Conservation (phyloP, 2,797 vertebrate genomes). For the Gadopsis marmoratus region DNA sequence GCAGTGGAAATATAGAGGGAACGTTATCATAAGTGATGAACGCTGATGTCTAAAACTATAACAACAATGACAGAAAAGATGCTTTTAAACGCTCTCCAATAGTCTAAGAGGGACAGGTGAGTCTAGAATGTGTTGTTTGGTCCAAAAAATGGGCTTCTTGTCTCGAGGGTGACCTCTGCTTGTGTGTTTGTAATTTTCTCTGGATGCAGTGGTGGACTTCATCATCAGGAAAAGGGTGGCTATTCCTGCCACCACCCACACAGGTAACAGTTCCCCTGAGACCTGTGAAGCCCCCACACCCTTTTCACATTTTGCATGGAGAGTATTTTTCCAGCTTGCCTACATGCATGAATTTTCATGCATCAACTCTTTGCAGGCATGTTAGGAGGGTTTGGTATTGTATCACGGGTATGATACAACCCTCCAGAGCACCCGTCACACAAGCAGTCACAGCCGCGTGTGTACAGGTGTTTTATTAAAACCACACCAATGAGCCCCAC, state of each 20-base stretch:
- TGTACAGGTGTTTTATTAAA: neutral
- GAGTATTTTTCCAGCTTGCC: neutral
- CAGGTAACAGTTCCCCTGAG: constrained; percentile 69
- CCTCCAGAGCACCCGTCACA: constrained; percentile 3
- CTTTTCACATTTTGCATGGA: constrained; percentile 43
- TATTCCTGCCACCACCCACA: constrained; percentile 72
- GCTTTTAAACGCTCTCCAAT: neutral
- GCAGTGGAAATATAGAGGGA: neutral
- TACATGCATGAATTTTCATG: constrained; percentile 34
- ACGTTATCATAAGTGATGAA: neutral
- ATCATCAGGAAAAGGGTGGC: constrained; percentile 79
- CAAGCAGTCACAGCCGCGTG: neutral
- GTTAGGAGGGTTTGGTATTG: neutral
- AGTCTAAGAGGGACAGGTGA: neutral
- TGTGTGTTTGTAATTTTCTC: constrained; percentile 61
- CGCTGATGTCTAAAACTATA: neutral
- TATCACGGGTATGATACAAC: neutral
- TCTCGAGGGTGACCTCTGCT: constrained; percentile 53
- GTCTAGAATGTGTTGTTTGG: neutral
- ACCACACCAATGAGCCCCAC: neutral
- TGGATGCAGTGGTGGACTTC: constrained; percentile 77
- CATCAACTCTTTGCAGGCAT: neutral
- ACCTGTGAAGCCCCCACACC: constrained; percentile 18
- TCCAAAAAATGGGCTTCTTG: neutral
- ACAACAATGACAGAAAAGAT: neutral